phyloP scores from a whole-genome alignment of 30 jellyfish, hydroid and myxozoan species.

The Turritopsis rubra region DNA sequence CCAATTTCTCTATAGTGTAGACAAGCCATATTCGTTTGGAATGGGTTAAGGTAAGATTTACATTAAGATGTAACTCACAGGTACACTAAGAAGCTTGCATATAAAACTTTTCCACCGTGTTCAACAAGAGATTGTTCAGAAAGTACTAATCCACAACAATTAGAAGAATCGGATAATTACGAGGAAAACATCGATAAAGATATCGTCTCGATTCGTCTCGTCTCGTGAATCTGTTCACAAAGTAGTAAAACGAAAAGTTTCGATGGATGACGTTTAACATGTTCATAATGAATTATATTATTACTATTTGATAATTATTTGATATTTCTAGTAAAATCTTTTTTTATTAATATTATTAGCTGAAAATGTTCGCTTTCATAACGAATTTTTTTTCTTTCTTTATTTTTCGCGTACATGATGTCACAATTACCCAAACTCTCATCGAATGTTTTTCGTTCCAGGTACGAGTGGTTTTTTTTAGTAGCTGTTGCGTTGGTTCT shows the following conservation, averaged over 20 bases:
- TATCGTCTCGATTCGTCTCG: background rate
- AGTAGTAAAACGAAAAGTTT: background rate
- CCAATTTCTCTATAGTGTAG: background rate
- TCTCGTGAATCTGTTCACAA: background rate
- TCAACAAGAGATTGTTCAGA: background rate
- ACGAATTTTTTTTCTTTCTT: no score
- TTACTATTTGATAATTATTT: no score
- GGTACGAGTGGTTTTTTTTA: no score
- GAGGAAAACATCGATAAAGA: background rate
- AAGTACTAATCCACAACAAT: background rate
- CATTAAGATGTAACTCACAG: background rate
- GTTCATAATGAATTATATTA: background rate
- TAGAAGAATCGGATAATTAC: background rate
- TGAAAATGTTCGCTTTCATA: no score
- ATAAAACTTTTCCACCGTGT: background rate
- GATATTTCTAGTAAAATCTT: background rate
- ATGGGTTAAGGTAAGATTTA: background rate
- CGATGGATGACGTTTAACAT: background rate
- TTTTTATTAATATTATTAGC: no score
- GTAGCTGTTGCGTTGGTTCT: no score
- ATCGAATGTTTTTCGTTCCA: no score
- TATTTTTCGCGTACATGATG: no score
- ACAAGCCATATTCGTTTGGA: background rate
- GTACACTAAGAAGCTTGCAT: background rate
- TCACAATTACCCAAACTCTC: no score